These are phyloP conservation scores for Hypolimnas misippus DNA, from an alignment of 2,888 invertebrate genomes.

Conservation along the genomic window DNA sequence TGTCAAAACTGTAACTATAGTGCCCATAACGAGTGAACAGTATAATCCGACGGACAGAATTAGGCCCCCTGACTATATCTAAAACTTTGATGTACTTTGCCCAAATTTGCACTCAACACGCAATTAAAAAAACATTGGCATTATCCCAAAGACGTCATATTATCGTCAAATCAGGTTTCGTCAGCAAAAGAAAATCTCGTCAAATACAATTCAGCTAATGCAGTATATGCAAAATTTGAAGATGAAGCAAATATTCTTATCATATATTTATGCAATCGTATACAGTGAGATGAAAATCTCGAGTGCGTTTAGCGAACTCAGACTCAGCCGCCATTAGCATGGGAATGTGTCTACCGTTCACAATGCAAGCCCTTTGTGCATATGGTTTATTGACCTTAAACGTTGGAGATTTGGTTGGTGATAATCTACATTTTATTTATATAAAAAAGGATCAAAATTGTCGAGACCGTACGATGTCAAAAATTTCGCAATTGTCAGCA, in stretches of 20 bases:
- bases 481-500: no score
- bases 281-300: constrained; percentile 6
- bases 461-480: no score
- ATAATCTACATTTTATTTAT: background rate
- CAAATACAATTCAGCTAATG: background rate
- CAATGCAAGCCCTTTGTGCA: constrained; percentile 19
- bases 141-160: no score
- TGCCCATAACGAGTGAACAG: no score
- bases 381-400: constrained; percentile 8
- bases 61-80: no score
- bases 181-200: background rate
- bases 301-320: constrained; percentile 11
- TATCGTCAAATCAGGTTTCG: background rate
- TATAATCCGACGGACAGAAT: no score
- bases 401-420: background rate
- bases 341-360: constrained; percentile 40
- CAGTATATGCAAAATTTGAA: constrained; percentile 3
- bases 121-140: no score
- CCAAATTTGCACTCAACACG: no score
- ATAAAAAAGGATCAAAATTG: background rate
- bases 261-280: constrained; percentile 11
- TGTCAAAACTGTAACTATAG: no score
- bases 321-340: constrained; percentile 34
- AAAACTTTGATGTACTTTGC: no score
- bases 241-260: constrained; percentile 15